Percentiles rank a stretch among this genome's conserved stretches.
Evolutionary conservation across 2,113 vertebrate genomes (phyloP).

Genomic region (Turnix velox): DNA sequence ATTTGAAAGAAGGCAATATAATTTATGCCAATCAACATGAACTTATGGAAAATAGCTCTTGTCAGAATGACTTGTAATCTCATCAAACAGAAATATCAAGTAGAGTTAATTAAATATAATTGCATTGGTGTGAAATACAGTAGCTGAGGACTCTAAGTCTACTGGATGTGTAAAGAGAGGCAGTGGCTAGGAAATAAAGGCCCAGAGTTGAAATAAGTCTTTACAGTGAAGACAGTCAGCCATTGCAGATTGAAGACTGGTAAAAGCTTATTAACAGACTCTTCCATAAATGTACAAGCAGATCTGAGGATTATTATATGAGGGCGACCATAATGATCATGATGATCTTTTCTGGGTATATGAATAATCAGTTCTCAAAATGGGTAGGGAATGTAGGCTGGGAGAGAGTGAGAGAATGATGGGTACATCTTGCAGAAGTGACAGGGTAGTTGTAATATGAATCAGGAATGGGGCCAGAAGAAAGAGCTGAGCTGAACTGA

Average conservation of each 20-base stretch:
- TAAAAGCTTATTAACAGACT: background rate
- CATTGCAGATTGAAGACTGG: background rate
- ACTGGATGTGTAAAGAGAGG: background rate
- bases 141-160: conserved; percentile 6
- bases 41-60: conserved; percentile 26
- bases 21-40: conserved; percentile 49
- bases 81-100: conserved; percentile 51
- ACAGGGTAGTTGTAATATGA: background rate
- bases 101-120: conserved; percentile 57
- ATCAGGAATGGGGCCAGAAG: background rate
- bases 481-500: background rate
- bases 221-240: background rate
- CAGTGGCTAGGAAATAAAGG: background rate
- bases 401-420: background rate
- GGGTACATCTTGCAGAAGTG: background rate
- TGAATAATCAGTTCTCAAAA: background rate
- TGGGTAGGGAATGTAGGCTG: background rate
- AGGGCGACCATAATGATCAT: rapidly evolving
- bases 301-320: background rate
- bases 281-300: background rate
- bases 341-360: background rate
- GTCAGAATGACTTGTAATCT: conserved; percentile 52
- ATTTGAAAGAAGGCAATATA: conserved; percentile 35
- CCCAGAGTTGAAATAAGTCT: background rate
- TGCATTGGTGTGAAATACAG: conserved; percentile 5